Conservation (phyloP, 2,797 vertebrate genomes). For the Morus bassanus region DNA sequence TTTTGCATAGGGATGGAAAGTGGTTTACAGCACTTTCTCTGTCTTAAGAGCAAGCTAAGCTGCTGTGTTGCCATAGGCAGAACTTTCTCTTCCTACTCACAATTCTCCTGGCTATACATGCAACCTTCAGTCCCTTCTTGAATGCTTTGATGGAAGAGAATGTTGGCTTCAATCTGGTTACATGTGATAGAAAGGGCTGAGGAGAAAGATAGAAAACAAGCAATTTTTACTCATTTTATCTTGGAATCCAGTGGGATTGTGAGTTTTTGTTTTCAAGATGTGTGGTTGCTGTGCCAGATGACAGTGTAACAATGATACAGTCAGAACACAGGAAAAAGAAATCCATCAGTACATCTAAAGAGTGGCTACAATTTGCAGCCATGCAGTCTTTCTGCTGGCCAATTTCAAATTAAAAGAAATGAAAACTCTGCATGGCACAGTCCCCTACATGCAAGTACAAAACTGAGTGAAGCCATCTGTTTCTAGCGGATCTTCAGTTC, state of each 20-base stretch:
- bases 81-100: background rate
- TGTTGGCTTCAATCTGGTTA: background rate
- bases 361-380: background rate
- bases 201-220: background rate
- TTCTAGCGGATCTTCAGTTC: background rate
- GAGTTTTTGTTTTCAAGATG: background rate
- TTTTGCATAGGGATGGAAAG: background rate
- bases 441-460: background rate
- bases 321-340: background rate
- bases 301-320: background rate
- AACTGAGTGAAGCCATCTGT: background rate
- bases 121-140: background rate
- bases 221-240: background rate
- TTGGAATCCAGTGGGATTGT: background rate
- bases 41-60: background rate
- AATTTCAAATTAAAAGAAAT: background rate
- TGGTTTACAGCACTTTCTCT: background rate
- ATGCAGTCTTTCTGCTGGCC: background rate
- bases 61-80: background rate
- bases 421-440: background rate
- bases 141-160: background rate
- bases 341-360: no score
- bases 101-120: background rate
- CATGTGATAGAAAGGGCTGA: background rate
- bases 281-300: background rate